A percentile compares a stretch with the other conserved stretches of the same genome.
Conservation (phyloP, 2,888 invertebrate genomes). For the Tromatobia lineatoria region DNA sequence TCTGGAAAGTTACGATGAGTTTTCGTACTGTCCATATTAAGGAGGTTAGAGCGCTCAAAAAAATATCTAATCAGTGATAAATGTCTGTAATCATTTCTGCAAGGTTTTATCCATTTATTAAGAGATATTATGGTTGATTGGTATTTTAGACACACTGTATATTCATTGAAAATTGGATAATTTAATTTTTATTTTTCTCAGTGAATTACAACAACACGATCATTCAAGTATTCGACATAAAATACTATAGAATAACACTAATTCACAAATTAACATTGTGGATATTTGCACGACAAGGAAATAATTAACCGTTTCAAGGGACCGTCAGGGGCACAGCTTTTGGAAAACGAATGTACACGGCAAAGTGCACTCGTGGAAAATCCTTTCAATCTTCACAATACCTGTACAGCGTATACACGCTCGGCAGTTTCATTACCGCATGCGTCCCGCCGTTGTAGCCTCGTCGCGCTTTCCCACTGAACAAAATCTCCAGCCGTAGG, state of each 20-base stretch:
- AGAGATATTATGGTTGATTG: neutral
- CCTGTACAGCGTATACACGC: conserved; percentile 37
- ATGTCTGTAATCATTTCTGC: neutral
- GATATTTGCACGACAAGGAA: conserved; percentile 46
- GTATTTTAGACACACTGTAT: too few relatives aligned
- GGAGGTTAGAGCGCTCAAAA: neutral
- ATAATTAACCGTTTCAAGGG: conserved; percentile 47
- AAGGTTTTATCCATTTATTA: too few relatives aligned
- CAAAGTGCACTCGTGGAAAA: conserved; percentile 63
- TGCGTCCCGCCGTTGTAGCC: conserved; percentile 21
- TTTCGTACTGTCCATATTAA: neutral
- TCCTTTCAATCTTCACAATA: conserved; percentile 67
- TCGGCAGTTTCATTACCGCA: conserved; percentile 63
- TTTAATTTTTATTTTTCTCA: neutral
- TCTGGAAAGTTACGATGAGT: neutral
- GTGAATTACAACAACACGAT: conserved; percentile 12
- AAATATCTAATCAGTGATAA: too few relatives aligned
- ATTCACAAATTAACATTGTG: conserved; percentile 64
- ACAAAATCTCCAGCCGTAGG: conserved; percentile 33
- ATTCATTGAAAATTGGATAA: neutral
- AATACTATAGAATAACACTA: conserved; percentile 26
- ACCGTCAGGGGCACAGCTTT: conserved; percentile 33
- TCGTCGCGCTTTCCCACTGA: conserved; percentile 25
- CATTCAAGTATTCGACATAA: neutral
- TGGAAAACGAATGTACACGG: conserved; percentile 54